These are phyloP conservation scores for Chondrilla cf. caribensis DNA, from an alignment of 37 sponge, comb jelly and placozoan genomes.

Conservation along the genomic window DNA sequence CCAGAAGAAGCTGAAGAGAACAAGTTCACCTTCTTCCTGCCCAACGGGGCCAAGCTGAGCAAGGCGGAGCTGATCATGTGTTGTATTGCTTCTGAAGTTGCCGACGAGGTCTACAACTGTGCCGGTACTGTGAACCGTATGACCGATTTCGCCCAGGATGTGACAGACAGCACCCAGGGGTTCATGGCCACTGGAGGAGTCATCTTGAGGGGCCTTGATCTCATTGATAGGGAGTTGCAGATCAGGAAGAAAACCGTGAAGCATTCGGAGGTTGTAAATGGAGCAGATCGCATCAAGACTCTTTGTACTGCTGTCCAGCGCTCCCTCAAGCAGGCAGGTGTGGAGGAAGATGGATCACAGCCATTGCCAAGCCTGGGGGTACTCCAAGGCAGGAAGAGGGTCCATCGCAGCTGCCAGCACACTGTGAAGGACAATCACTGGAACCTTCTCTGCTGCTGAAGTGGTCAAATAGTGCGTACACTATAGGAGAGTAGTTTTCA, in stretches of 20 bases:
- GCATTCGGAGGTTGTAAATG: not conserved
- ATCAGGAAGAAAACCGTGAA: constrained; percentile 37
- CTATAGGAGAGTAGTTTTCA: too few relatives aligned
- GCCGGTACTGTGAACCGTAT: constrained; percentile 41
- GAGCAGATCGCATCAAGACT: constrained; percentile 8
- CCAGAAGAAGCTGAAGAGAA: constrained; percentile 14
- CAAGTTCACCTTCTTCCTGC: constrained; percentile 41
- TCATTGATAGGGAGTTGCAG: constrained; percentile 38
- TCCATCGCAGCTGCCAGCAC: constrained; percentile 51
- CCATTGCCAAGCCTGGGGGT: constrained; percentile 21
- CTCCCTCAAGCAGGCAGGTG: constrained; percentile 35
- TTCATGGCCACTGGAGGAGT: constrained; percentile 33
- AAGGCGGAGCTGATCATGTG: constrained; percentile 52
- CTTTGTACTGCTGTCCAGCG: not conserved
- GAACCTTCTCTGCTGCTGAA: constrained; percentile 32
- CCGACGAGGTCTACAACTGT: constrained; percentile 61
- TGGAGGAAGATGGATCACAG: constrained; percentile 12
- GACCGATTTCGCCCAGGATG: constrained; percentile 28
- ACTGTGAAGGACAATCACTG: constrained; percentile 41
- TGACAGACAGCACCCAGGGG: constrained; percentile 17
- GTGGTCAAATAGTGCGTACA: not conserved
- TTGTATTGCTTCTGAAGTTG: constrained; percentile 47
- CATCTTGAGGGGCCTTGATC: constrained; percentile 28
- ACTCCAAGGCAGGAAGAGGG: constrained; percentile 23
- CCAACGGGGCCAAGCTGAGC: constrained; percentile 47